Evolutionary conservation across 2,113 vertebrate genomes (phyloP).

Genomic region (Cyanoramphus novaezelandiae): DNA sequence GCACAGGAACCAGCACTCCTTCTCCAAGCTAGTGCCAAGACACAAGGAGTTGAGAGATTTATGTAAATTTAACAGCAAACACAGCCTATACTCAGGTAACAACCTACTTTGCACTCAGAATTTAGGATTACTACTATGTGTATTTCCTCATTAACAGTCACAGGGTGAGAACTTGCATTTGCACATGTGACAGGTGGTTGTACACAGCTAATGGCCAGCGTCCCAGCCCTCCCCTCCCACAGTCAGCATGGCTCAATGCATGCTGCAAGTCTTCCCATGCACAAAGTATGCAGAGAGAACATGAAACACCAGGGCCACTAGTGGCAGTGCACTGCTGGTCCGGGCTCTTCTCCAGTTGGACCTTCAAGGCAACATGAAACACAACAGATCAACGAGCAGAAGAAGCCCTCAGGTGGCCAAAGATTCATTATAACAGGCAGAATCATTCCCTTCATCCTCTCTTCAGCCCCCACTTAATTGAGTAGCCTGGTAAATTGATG

Average conservation of each 20-base stretch:
- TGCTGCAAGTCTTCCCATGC: neutral
- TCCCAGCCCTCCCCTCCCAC: neutral
- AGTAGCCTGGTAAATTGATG: conserved; percentile 12
- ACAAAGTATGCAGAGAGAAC: accelerated
- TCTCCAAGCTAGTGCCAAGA: neutral
- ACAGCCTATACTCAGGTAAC: neutral
- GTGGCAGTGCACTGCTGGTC: accelerated
- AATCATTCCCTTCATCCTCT: neutral
- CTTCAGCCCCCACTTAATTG: conserved; percentile 14
- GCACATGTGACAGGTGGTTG: accelerated
- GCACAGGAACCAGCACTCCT: neutral
- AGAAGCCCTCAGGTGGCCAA: neutral
- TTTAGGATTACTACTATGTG: neutral
- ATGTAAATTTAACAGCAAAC: neutral
- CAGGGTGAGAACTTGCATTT: neutral
- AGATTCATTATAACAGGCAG: neutral
- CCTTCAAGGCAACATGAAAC: neutral
- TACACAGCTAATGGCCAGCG: accelerated
- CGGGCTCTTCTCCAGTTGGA: neutral
- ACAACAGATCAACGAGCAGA: neutral
- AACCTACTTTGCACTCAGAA: neutral
- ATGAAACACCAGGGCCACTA: neutral
- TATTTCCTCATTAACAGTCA: neutral
- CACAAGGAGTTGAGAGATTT: neutral
- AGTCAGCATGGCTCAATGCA: neutral